Evolutionary conservation across 2,797 vertebrate species (phyloP).

Genomic region (Lagodon rhomboides): DNA sequence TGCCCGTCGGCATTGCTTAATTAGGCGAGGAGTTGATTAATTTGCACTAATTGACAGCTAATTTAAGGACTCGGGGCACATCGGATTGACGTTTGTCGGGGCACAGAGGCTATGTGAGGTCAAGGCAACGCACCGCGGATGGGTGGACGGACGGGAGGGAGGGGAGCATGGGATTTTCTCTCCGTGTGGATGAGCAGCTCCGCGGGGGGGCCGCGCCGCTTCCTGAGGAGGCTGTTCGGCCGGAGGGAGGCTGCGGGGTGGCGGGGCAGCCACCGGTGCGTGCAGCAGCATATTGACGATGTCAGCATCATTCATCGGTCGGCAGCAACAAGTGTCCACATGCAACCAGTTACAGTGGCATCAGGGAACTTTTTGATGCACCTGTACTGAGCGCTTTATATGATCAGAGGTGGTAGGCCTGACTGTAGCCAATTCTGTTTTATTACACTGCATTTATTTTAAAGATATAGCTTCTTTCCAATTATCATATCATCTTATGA

Average conservation of each 20-base stretch:
- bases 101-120: slow-evolving; percentile 88
- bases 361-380: too few relatives aligned
- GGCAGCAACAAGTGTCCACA: slow-evolving; percentile 73
- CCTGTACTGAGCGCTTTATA: neutral
- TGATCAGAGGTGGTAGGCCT: too few relatives aligned
- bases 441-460: neutral
- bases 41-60: slow-evolving; percentile 99
- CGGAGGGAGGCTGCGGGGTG: slow-evolving; percentile 55
- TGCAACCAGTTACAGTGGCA: neutral
- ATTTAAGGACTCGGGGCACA: slow-evolving; percentile 94
- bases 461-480: neutral
- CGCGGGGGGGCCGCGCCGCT: slow-evolving; percentile 68
- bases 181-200: slow-evolving; percentile 69
- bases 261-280: slow-evolving; percentile 62
- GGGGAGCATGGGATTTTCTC: slow-evolving; percentile 8
- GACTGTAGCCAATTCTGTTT: neutral
- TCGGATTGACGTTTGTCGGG: slow-evolving; percentile 94
- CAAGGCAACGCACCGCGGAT: slow-evolving; percentile 81
- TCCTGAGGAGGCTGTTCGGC: slow-evolving; percentile 57
- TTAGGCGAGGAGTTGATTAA: slow-evolving; percentile 99
- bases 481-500: neutral
- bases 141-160: slow-evolving; percentile 36
- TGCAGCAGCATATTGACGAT: slow-evolving; percentile 65
- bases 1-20: slow-evolving; percentile 97
- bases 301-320: slow-evolving; percentile 62